Evolutionary conservation across 1,140 invertebrate genomes (phyloP), one percentile per base, ranked within the genome.

Genomic region (Sycophaga agraensis): DNA sequence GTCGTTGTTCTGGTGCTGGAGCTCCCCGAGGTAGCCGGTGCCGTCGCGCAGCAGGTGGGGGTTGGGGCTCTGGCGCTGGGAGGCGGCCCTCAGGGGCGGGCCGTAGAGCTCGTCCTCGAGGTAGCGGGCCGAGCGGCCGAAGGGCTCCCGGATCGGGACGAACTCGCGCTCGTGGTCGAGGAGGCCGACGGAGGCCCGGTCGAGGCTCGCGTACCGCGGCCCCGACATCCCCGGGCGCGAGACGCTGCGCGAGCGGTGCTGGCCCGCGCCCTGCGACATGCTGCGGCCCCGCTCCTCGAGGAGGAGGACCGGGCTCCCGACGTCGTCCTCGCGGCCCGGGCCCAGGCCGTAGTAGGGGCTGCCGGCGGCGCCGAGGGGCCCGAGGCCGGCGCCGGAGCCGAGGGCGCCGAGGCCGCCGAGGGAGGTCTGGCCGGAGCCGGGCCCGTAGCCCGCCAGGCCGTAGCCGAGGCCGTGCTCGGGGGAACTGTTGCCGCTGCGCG

Each of bases 1-100:
- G 76, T 98, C 96, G 67, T 90, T 90, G 77, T 98, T 95, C 83
- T 97, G 94, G 70, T 92, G 88, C 81, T 98, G 95, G 37, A 98
- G 85, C 75, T 98, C 96, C 40, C 94, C 91, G 70, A 98, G 84
- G 82, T 94, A 95, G 26, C 82, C 81, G 12, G 83, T 76, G 43
- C 76, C 71, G 59, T 77, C 79, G 40, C 78, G 67, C 42, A 78
- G 70, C 61, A 84, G 68, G 66, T 84, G 84, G 4, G 84, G 75
- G 65, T 85, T 84, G 21, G 92, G 92, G 59, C 91, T 92, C 68
- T 91, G 90, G 54, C 91, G 83, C 7, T 42, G 37, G 6, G 45
- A 42, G 22, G 35, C 17, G 34, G 90, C 88, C 50, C 89, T 89
- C 22, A 12, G 0, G 21, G n/a, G 12, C 4, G 49, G 37, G 14